These are phyloP conservation scores for Pseudoips prasinana DNA, from an alignment of 2,888 invertebrate species.

Conservation along the genomic window DNA sequence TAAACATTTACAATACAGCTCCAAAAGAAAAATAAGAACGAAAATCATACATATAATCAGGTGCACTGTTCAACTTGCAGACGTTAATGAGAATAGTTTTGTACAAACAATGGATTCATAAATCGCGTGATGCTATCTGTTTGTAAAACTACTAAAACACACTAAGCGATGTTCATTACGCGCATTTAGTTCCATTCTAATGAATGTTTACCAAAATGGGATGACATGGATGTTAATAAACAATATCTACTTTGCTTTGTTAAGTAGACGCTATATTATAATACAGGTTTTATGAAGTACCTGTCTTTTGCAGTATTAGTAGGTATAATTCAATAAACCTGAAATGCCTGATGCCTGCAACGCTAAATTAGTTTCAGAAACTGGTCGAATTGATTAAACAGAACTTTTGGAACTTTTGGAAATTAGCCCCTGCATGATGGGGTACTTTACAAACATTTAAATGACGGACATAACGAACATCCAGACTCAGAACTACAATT, in stretches of 20 bases:
- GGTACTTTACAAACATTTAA: too few relatives aligned
- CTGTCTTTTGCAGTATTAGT: too few relatives aligned
- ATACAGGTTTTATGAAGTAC: too few relatives aligned
- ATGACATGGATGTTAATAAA: constrained; percentile 31
- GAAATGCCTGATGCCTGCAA: too few relatives aligned
- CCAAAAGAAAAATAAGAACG: constrained; percentile 33
- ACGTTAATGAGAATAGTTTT: constrained; percentile 65
- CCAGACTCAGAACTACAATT: too few relatives aligned
- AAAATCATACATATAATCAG: constrained; percentile 44
- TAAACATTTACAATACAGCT: constrained; percentile 22
- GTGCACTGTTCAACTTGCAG: constrained; percentile 40
- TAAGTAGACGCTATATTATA: too few relatives aligned
- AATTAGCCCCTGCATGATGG: too few relatives aligned
- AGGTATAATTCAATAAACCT: too few relatives aligned
- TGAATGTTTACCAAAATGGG: constrained; percentile 57
- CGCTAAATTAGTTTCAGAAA: too few relatives aligned
- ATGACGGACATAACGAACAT: too few relatives aligned
- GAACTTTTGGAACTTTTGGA: too few relatives aligned
- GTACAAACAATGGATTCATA: constrained; percentile 68
- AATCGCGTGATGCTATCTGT: constrained; percentile 64
- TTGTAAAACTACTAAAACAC: constrained; percentile 62
- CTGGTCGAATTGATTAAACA: too few relatives aligned
- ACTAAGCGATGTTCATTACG: constrained; percentile 57
- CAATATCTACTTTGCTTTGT: constrained; percentile 26
- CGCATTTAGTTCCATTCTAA: constrained; percentile 65